Evolutionary conservation across 2,888 invertebrate species (phyloP).

Genomic region (Blastobasis lacticolella): DNA sequence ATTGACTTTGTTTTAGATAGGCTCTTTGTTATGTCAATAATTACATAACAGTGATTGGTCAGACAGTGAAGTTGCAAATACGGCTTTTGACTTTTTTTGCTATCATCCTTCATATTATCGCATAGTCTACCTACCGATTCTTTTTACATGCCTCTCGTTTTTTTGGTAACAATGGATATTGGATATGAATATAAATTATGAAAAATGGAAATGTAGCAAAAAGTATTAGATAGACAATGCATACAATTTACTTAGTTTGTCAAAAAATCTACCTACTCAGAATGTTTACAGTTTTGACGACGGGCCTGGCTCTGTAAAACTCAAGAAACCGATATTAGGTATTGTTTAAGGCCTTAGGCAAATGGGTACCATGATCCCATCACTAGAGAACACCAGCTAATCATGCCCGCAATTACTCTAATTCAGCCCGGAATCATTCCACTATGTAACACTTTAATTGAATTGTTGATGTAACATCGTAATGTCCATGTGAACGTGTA

Average conservation of each 20-base stretch:
- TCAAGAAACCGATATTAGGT: too few relatives aligned
- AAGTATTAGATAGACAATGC: too few relatives aligned
- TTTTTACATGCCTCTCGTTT: too few relatives aligned
- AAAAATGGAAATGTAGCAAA: too few relatives aligned
- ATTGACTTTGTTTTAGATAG: not conserved
- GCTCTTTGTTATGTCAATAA: too few relatives aligned
- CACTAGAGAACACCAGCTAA: conserved; percentile 42
- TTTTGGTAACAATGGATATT: too few relatives aligned
- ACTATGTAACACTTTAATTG: conserved; percentile 63
- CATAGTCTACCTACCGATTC: not conserved
- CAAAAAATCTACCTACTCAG: too few relatives aligned
- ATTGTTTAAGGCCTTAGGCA: too few relatives aligned
- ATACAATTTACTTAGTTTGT: too few relatives aligned
- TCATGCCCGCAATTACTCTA: conserved; percentile 66
- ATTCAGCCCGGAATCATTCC: conserved; percentile 59
- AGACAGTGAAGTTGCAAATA: conserved; percentile 11
- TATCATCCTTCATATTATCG: not conserved
- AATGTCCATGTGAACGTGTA: conserved; percentile 10
- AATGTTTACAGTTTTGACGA: too few relatives aligned
- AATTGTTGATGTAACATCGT: conserved; percentile 44
- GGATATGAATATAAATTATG: too few relatives aligned
- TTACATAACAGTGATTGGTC: not conserved
- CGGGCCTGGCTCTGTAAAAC: not conserved
- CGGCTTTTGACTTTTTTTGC: not conserved
- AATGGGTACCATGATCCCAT: not conserved